Percentiles rank a stretch among this genome's conserved stretches.
These are phyloP conservation scores for Torymus aiolomorphi DNA, from an alignment of 2,888 invertebrate species.

Conservation along the genomic window DNA sequence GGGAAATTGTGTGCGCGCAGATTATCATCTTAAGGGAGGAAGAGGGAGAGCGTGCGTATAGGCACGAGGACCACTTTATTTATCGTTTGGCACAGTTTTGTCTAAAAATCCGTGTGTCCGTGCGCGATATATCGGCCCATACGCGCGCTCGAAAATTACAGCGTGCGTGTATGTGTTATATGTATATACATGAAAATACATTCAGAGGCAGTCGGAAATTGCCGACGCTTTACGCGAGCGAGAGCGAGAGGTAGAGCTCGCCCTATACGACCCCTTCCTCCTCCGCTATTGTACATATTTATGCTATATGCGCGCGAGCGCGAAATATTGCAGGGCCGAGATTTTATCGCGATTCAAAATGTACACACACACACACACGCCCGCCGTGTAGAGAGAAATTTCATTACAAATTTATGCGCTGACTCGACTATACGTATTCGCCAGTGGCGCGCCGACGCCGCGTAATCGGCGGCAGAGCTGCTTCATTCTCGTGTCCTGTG, in stretches of 20 bases:
- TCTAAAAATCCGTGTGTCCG: not conserved
- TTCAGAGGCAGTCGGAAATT: constrained; percentile 32
- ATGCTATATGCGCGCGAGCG: not conserved
- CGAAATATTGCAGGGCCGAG: constrained; percentile 16
- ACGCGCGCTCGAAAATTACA: constrained; percentile 9
- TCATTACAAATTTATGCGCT: constrained; percentile 50
- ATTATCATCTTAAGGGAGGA: constrained; percentile 19
- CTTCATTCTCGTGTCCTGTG: too few relatives aligned
- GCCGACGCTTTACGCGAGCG: constrained; percentile 2
- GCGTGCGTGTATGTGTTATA: not conserved
- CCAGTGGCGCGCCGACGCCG: too few relatives aligned
- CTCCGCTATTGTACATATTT: not conserved
- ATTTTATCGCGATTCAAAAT: constrained; percentile 49
- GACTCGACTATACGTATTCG: constrained; percentile 1
- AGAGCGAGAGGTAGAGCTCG: not conserved
- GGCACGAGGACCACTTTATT: constrained; percentile 10
- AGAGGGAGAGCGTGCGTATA: not conserved
- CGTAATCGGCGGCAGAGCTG: too few relatives aligned
- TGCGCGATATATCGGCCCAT: not conserved
- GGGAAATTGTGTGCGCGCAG: not conserved
- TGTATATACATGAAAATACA: constrained; percentile 21
- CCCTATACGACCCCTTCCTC: not conserved
- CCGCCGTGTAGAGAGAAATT: constrained; percentile 13
- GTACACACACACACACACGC: not conserved
- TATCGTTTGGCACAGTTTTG: constrained; percentile 36